Percentiles rank a stretch among this genome's conserved stretches.
These are phyloP conservation scores for Actinostola sp. DNA, from an alignment of 92 coral and sea anemone genomes.

Conservation along the genomic window DNA sequence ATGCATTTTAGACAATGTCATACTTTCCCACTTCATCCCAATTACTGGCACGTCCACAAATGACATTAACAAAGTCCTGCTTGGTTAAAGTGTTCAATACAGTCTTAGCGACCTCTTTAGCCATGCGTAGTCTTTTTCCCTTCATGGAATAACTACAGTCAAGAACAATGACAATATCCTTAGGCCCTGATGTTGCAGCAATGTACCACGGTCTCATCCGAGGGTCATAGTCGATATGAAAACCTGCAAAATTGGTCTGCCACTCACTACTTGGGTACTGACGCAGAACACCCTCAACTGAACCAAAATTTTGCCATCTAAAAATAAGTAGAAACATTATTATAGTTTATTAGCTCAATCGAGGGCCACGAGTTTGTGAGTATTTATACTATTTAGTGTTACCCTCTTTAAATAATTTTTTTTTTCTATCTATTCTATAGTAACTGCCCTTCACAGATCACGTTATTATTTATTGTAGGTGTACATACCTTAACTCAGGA, in stretches of 20 bases:
- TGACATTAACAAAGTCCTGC: slow-evolving; percentile 97
- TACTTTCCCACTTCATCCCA: slow-evolving; percentile 99
- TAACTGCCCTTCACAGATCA: background rate
- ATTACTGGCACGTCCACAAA: slow-evolving; percentile 91
- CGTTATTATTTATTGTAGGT: background rate
- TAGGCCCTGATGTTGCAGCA: slow-evolving; percentile 98
- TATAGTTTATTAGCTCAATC: too few relatives aligned
- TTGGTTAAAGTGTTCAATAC: slow-evolving; percentile 92
- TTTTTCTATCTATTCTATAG: too few relatives aligned
- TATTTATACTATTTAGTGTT: too few relatives aligned
- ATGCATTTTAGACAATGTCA: slow-evolving; percentile 20
- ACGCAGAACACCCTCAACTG: slow-evolving; percentile 84
- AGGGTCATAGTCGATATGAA: slow-evolving; percentile 95
- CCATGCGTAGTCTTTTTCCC: slow-evolving; percentile 92
- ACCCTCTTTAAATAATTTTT: background rate
- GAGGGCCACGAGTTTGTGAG: too few relatives aligned
- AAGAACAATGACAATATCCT: slow-evolving; percentile 90
- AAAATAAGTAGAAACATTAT: too few relatives aligned
- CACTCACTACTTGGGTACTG: slow-evolving; percentile 93
- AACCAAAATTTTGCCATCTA: slow-evolving; percentile 99
- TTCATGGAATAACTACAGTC: slow-evolving; percentile 97
- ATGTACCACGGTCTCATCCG: slow-evolving; percentile 98
- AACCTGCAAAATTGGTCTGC: slow-evolving; percentile 97
- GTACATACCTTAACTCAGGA: slow-evolving; percentile 96
- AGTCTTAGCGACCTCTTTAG: slow-evolving; percentile 93